Evolutionary conservation across 2,797 vertebrate genomes (phyloP).

Genomic region (Fratercula arctica): DNA sequence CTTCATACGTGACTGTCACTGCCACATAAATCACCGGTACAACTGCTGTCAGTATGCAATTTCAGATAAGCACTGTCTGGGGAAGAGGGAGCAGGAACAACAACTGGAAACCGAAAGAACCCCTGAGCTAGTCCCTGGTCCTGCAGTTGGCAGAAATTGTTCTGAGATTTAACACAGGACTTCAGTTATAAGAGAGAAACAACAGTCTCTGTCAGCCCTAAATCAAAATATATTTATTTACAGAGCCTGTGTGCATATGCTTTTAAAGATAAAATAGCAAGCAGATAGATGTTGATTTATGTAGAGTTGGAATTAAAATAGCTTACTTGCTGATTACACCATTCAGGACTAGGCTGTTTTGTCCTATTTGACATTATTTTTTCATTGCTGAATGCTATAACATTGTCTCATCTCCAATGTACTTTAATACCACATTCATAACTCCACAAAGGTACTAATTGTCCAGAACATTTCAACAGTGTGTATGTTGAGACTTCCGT

Average conservation of each 20-base stretch:
- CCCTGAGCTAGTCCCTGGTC: background rate
- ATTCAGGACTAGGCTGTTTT: conserved; percentile 3
- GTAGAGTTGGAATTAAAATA: conserved; percentile 25
- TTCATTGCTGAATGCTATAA: background rate
- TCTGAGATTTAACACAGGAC: background rate
- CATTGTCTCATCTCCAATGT: background rate
- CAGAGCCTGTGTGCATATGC: background rate
- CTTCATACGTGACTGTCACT: background rate
- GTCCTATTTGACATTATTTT: background rate
- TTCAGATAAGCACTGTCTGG: background rate
- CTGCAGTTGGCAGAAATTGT: background rate
- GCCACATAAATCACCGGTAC: background rate
- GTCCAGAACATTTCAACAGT: background rate
- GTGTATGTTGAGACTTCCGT: background rate
- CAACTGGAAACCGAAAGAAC: background rate
- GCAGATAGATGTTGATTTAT: conserved; percentile 34
- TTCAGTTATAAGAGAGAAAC: background rate
- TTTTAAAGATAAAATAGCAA: conserved; percentile 13
- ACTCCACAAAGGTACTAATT: background rate
- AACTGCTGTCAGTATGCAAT: background rate
- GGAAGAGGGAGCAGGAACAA: background rate
- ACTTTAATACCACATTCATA: background rate
- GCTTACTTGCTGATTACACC: conserved; percentile 19
- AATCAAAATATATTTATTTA: background rate
- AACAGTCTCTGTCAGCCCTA: background rate